phyloP scores from a whole-genome alignment of 2,113 vertebrate genomes.

The Protobothrops flavoviridis region DNA sequence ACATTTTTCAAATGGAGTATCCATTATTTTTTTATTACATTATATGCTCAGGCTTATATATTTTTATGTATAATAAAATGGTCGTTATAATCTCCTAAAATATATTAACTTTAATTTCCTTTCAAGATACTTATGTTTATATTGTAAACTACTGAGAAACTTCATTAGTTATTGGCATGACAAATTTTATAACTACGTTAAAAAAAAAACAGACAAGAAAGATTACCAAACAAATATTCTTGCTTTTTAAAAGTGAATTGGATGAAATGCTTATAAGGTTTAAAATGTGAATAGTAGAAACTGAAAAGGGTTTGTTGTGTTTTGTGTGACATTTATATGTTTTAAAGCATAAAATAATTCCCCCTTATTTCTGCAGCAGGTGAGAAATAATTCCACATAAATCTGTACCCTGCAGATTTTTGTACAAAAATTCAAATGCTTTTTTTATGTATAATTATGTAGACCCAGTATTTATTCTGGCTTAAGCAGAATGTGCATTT shows the following conservation, averaged over 20 bases:
- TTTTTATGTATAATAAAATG: not conserved
- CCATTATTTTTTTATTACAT: not conserved
- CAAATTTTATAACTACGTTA: not conserved
- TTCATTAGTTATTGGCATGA: not conserved
- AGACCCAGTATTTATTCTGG: not conserved
- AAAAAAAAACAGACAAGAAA: not conserved
- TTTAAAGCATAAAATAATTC: not conserved
- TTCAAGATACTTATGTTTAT: not conserved
- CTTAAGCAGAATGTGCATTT: not conserved
- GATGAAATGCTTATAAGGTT: not conserved
- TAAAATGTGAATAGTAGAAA: constrained; percentile 19
- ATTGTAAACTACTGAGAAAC: not conserved
- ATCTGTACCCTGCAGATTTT: not conserved
- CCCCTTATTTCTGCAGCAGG: not conserved
- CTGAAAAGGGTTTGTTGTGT: not conserved
- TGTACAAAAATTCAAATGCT: not conserved
- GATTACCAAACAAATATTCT: not conserved
- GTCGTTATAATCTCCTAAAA: not conserved
- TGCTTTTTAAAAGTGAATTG: accelerated
- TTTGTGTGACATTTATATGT: not conserved
- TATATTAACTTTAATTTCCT: not conserved
- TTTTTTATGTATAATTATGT: not conserved
- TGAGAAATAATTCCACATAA: not conserved
- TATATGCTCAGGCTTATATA: not conserved
- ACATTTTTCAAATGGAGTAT: not conserved